Base-by-base conservation (phyloP, 2,113 vertebrate species). In the Macrotus californicus region DNA sequence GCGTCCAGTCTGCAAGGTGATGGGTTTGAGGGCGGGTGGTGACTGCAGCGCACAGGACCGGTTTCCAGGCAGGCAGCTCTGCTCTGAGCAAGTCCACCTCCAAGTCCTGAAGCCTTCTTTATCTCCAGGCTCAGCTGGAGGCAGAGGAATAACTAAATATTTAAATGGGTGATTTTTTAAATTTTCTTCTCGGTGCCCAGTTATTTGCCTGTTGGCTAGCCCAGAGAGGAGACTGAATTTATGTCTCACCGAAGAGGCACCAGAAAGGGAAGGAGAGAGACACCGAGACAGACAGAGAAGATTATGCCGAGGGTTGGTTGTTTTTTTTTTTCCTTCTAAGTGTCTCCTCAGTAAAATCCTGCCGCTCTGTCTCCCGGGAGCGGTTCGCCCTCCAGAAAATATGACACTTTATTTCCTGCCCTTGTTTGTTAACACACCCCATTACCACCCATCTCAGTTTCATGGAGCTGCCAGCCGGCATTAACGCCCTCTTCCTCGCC, bases 341-440 rank as follows among this genome's bases (percentile, higher is more conserved):
- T 93, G 92, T 96, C 96, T 96, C 96, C 93, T 85, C 64, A 2
- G 80, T 73, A 77, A 70, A 85, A 84, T 80, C 93, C 97, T 85
- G 81, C 80, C 59, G 59, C 59, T 85, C 94, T 48, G 97, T 94
- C 97, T 96, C 95, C 90, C 3, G 81, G 95, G 92, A 97, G 95
- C 73, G 2, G 92, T 84, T 96, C 18, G 15, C 93, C 89, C 94
- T 97, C 94, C 95, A 97, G 96, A 97, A 97, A 96, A 96, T 86
- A 96, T 96, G 97, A 97, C 96, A 97, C 94, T 97, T 89, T 88
- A 94, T 94, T 97, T 97, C 96, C 97, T 96, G 96, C 94, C 93
- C 94, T 95, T 94, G 96, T 97, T 96, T 96, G 92, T 82, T 96
- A 95, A 89, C 97, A 95, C 96, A 94, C 96, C 95, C 96, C 82